Evolutionary conservation across 2,888 invertebrate species (phyloP).

Genomic region (Hirudinaria manillensis): DNA sequence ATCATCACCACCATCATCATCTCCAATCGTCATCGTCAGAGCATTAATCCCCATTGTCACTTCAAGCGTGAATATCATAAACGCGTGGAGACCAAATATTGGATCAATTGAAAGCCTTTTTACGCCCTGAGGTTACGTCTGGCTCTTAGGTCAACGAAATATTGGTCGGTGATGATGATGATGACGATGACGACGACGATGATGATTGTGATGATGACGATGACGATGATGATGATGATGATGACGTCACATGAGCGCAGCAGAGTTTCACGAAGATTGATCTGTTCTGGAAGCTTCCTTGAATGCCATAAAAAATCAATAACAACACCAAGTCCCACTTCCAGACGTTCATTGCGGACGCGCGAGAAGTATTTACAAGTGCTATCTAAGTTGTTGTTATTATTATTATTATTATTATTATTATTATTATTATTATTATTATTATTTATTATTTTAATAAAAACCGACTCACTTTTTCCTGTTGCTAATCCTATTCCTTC

Average conservation of each 20-base stretch:
- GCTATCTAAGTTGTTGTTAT: neutral
- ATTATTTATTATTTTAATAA: no score
- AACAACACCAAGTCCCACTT: no score
- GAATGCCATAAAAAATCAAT: no score
- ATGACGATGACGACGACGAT: constrained; percentile 20
- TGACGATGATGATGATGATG: constrained; percentile 20
- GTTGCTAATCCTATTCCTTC: no score
- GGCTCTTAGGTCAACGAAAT: no score
- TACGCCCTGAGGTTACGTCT: neutral
- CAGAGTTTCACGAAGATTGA: no score
- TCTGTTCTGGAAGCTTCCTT: no score
- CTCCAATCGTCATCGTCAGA: neutral
- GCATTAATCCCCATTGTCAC: neutral
- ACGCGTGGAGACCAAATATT: neutral
- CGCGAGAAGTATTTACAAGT: no score
- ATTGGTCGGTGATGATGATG: neutral
- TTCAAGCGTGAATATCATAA: neutral
- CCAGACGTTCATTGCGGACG: no score
- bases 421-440: neutral
- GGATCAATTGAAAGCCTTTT: neutral
- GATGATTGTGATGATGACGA: constrained; percentile 22
- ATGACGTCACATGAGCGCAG: no score
- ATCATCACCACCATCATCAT: neutral
- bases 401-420: constrained; percentile 1
- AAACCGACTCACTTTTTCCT: no score